These are phyloP conservation scores for Melanerpes formicivorus DNA, from an alignment of 2,113 vertebrate species.

Conservation along the genomic window DNA sequence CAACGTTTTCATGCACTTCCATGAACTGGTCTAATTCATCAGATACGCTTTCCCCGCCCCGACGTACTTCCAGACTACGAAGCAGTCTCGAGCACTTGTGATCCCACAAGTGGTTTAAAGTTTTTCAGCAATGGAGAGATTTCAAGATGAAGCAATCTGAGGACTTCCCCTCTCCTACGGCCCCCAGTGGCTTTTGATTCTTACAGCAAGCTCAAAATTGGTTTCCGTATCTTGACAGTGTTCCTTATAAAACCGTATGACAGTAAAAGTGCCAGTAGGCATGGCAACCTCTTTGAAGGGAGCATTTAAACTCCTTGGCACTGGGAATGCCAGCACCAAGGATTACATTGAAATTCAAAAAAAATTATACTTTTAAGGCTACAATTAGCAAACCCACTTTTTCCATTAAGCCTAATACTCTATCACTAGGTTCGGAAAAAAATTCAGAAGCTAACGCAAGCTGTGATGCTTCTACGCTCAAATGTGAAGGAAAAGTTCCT, in stretches of 20 bases:
- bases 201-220: slow-evolving; percentile 46
- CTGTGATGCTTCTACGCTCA: slow-evolving; percentile 65
- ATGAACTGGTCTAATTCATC: neutral
- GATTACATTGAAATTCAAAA: slow-evolving; percentile 82
- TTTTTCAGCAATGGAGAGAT: slow-evolving; percentile 76
- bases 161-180: slow-evolving; percentile 52
- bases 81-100: slow-evolving; percentile 66
- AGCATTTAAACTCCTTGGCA: slow-evolving; percentile 81
- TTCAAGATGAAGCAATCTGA: slow-evolving; percentile 54
- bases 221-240: slow-evolving; percentile 83
- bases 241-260: slow-evolving; percentile 82
- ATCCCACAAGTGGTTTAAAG: slow-evolving; percentile 68
- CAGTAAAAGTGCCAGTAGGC: slow-evolving; percentile 84
- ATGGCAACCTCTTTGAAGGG: slow-evolving; percentile 84
- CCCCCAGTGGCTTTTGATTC: slow-evolving; percentile 61
- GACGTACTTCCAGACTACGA: slow-evolving; percentile 36
- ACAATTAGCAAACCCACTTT: slow-evolving; percentile 80
- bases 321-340: slow-evolving; percentile 81
- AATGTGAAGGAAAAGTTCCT: slow-evolving; percentile 65
- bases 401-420: slow-evolving; percentile 74
- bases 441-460: slow-evolving; percentile 76
- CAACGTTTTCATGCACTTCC: slow-evolving; percentile 61
- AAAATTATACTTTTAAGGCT: slow-evolving; percentile 80
- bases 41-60: neutral
- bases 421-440: slow-evolving; percentile 63